Evolutionary conservation across 2,888 invertebrate species (phyloP).

Genomic region (Chymomyza caudatula): DNA sequence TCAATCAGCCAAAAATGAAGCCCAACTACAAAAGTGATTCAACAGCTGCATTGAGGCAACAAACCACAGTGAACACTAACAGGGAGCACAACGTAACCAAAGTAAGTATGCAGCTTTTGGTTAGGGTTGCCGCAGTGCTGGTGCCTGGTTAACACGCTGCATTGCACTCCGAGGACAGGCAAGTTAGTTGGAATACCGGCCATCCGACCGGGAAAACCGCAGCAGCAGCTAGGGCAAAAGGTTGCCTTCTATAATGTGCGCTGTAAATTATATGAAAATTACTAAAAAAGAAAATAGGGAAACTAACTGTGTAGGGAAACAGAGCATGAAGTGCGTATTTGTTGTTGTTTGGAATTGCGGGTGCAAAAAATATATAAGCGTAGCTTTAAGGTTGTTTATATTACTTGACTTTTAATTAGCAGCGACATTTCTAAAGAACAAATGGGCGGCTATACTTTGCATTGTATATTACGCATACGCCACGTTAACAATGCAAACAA

Average conservation of each 20-base stretch:
- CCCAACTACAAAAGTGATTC: not conserved
- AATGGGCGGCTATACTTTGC: slow-evolving; percentile 44
- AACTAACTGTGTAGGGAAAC: too few species aligned
- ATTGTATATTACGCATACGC: slow-evolving; percentile 56
- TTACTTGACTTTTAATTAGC: not conserved
- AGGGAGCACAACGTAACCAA: too few species aligned
- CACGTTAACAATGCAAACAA: slow-evolving; percentile 47
- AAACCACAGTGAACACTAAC: not conserved
- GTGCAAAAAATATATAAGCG: not conserved
- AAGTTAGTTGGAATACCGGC: not conserved
- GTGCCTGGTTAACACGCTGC: not conserved
- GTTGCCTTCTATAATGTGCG: not conserved
- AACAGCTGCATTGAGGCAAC: not conserved
- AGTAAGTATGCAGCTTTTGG: too few species aligned
- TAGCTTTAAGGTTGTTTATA: not conserved
- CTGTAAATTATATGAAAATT: not conserved
- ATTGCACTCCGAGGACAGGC: not conserved
- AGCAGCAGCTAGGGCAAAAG: not conserved
- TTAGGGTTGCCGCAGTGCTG: not conserved
- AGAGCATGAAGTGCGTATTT: not conserved
- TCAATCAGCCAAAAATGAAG: not conserved
- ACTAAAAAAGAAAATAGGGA: not conserved
- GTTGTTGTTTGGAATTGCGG: not conserved
- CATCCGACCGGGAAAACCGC: not conserved
- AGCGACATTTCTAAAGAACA: not conserved